Conservation (phyloP, 2,797 vertebrate genomes). For the Sitta carolinensis region DNA sequence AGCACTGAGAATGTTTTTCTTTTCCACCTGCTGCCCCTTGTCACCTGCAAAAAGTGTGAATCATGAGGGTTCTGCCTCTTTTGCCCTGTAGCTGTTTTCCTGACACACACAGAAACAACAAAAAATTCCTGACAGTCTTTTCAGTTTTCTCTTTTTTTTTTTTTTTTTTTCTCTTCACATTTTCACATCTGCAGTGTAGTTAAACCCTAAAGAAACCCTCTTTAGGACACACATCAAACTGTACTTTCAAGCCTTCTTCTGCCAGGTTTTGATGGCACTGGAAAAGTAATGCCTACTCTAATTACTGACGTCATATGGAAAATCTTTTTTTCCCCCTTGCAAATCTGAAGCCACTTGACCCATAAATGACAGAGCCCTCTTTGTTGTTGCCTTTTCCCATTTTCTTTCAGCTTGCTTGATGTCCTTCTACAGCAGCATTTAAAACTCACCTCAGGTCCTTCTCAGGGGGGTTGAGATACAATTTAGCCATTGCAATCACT, state of each 20-base stretch:
- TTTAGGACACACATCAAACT: background rate
- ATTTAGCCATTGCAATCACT: background rate
- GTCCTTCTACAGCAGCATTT: slow-evolving; percentile 8
- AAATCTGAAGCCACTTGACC: background rate
- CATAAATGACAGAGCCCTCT: background rate
- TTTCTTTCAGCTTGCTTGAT: background rate
- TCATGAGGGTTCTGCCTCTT: background rate
- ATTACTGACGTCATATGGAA: background rate
- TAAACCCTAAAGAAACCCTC: background rate
- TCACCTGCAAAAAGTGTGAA: background rate
- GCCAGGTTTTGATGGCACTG: background rate
- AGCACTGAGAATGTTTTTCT: background rate
- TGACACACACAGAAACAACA: rapidly evolving
- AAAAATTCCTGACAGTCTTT: background rate
- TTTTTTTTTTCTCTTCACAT: background rate
- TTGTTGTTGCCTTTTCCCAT: slow-evolving; percentile 17
- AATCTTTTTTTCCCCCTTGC: background rate
- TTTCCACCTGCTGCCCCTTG: background rate
- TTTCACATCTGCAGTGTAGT: background rate
- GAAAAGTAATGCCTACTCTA: background rate
- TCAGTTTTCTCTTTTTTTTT: background rate
- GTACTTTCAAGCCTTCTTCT: background rate
- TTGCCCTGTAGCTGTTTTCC: background rate
- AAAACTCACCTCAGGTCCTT: slow-evolving; percentile 27
- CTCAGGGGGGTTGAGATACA: background rate